Conservation (phyloP, 2,888 invertebrate genomes). For the Meloe dianella region DNA sequence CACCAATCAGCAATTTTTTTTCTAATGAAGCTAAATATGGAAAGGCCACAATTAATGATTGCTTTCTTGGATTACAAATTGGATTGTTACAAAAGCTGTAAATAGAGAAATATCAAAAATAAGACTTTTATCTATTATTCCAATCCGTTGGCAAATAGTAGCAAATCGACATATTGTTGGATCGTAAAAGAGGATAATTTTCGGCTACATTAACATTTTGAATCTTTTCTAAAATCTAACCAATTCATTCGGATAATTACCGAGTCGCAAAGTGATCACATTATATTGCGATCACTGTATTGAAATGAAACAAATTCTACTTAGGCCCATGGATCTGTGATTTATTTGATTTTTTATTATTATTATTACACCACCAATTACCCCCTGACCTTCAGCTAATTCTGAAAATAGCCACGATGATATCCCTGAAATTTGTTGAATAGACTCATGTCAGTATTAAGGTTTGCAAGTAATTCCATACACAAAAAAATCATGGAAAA, state of each 20-base stretch:
- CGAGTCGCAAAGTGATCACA: too few species aligned
- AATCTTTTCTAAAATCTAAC: too few species aligned
- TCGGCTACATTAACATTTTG: too few species aligned
- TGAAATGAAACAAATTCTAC: neutral
- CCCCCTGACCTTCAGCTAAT: conserved; percentile 6
- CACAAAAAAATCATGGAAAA: conserved; percentile 38
- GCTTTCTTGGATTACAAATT: neutral
- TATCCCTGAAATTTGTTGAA: conserved; percentile 44
- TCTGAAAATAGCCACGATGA: conserved; percentile 29
- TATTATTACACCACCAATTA: neutral
- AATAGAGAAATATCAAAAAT: neutral
- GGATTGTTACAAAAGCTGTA: neutral
- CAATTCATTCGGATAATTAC: too few species aligned
- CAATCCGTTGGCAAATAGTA: too few species aligned
- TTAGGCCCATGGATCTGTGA: neutral
- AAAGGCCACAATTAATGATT: neutral
- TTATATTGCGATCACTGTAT: too few species aligned
- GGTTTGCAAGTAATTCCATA: conserved; percentile 44
- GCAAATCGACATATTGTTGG: too few species aligned
- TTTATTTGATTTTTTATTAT: neutral
- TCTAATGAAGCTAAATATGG: neutral
- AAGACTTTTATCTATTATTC: too few species aligned
- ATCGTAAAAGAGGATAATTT: too few species aligned
- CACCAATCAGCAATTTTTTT: too few species aligned
- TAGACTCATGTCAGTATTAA: conserved; percentile 44